Percentiles rank a stretch among this genome's conserved stretches.
These are phyloP conservation scores for Sturnus vulgaris DNA, from an alignment of 2,113 vertebrate genomes.

Conservation along the genomic window DNA sequence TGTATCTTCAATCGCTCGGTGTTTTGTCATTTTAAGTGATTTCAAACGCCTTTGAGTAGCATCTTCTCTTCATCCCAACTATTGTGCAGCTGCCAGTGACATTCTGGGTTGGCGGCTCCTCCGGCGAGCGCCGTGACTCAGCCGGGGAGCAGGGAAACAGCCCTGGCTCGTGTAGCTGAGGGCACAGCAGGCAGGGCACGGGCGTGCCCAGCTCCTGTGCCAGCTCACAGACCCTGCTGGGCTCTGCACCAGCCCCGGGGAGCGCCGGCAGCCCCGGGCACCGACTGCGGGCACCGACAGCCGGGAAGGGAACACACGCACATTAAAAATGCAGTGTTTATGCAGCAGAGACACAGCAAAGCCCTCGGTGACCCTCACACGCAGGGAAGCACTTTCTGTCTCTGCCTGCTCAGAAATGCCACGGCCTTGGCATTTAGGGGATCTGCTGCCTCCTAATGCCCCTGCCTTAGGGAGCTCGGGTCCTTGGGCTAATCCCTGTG, in stretches of 20 bases:
- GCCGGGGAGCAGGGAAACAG: background rate
- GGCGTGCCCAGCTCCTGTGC: too few relatives aligned
- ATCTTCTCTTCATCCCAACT: conserved; percentile 34
- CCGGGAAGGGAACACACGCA: background rate
- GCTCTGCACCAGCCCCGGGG: background rate
- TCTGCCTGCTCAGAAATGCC: background rate
- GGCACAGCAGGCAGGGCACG: rapidly evolving
- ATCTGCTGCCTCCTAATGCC: background rate
- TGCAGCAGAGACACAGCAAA: background rate
- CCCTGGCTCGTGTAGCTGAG: rapidly evolving
- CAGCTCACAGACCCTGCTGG: background rate
- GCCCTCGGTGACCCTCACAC: background rate
- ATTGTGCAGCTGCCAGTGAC: conserved; percentile 43
- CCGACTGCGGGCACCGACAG: too few relatives aligned
- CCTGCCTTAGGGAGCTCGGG: background rate
- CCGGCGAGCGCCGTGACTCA: background rate
- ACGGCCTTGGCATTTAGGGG: conserved; percentile 64
- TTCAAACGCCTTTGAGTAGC: conserved; percentile 36
- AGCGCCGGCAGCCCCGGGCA: background rate
- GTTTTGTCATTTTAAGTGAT: conserved; percentile 55
- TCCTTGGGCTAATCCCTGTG: conserved; percentile 29
- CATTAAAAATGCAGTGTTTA: background rate
- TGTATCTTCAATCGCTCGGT: background rate
- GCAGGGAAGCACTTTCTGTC: background rate
- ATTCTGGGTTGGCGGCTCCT: background rate